phyloP scores from a whole-genome alignment of 2,113 vertebrate species.

The Petaurus breviceps region DNA sequence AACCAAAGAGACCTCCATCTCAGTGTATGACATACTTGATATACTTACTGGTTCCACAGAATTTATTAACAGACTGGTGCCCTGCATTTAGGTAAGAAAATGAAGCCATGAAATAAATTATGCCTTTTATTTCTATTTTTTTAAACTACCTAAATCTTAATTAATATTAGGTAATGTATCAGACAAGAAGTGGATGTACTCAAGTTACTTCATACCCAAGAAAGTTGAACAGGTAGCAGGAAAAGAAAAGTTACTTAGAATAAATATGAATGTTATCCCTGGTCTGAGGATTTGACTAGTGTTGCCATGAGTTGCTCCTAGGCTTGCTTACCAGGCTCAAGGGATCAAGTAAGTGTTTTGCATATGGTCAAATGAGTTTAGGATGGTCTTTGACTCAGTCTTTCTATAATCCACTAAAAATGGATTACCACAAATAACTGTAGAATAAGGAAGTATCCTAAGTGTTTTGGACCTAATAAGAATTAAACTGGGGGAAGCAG shows the following conservation, averaged over 20 bases:
- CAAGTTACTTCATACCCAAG: background rate
- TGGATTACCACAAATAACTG: background rate
- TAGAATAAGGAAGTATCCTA: background rate
- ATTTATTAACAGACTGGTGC: background rate
- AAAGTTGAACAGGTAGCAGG: background rate
- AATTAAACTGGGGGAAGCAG: background rate
- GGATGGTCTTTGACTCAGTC: background rate
- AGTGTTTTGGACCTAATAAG: background rate
- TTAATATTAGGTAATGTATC: background rate
- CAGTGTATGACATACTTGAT: background rate
- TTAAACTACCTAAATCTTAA: background rate
- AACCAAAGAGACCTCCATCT: background rate
- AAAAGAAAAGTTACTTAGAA: background rate
- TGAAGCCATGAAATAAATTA: slow-evolving; percentile 20
- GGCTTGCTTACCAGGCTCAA: background rate
- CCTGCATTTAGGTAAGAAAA: background rate
- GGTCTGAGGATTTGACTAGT: background rate
- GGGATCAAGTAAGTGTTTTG: background rate
- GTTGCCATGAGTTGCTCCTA: background rate
- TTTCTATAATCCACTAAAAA: background rate
- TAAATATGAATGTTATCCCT: background rate
- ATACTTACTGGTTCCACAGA: background rate
- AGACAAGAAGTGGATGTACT: background rate
- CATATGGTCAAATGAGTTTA: background rate
- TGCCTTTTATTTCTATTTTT: slow-evolving; percentile 4